Percentiles rank a stretch among this genome's conserved stretches.
Conservation (phyloP, 2,797 vertebrate species). For the Ctenochaetus hawaiiensis region DNA sequence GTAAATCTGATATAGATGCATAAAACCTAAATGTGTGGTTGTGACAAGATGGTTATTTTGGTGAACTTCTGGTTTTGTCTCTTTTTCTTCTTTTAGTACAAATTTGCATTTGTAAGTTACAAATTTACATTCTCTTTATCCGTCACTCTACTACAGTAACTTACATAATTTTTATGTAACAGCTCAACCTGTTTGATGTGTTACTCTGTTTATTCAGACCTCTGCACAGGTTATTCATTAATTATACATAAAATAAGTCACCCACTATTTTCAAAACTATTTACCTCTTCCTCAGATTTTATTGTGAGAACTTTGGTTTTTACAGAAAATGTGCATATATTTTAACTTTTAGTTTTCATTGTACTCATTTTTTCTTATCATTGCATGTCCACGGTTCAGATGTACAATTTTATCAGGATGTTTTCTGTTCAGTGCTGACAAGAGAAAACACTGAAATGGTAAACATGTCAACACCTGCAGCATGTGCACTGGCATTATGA, state of each 20-base stretch:
- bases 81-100: not conserved
- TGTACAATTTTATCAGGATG: not conserved
- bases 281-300: not conserved
- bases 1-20: not conserved
- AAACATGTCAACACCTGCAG: conserved; percentile 1
- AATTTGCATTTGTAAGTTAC: not conserved
- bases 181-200: not conserved
- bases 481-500: not conserved
- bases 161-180: not conserved
- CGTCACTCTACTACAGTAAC: conserved; percentile 13
- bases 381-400: not conserved
- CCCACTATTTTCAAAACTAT: not conserved
- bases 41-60: too few species aligned
- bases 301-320: not conserved
- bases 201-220: conserved; percentile 19
- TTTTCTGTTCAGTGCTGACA: conserved; percentile 1
- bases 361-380: not conserved
- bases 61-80: not conserved
- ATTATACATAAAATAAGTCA: conserved; percentile 5
- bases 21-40: not conserved
- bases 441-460: not conserved
- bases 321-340: too few species aligned
- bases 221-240: conserved; percentile 17
- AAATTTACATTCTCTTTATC: conserved; percentile 1
- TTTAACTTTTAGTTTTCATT: not conserved